These are phyloP conservation scores for Oopsacas minuta DNA, from an alignment of 37 sponge, comb jelly and placozoan species.

Conservation along the genomic window DNA sequence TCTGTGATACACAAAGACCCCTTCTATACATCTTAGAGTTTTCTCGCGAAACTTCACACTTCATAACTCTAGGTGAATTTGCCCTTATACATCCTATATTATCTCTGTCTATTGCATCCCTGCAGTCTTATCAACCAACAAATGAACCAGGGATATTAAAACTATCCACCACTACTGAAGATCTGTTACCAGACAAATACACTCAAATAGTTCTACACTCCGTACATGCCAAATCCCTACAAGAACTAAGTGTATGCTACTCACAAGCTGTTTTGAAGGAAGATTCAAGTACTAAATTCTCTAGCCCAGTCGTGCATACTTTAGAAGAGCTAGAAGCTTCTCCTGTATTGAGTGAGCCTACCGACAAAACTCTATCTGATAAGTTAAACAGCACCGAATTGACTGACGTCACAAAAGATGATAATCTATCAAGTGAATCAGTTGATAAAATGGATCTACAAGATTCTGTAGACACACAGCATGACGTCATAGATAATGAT, in stretches of 20 bases:
- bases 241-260: constrained; percentile 9
- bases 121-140: neutral
- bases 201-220: neutral
- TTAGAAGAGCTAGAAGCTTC: neutral
- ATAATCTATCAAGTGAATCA: neutral
- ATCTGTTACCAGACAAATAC: neutral
- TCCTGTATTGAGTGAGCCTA: neutral
- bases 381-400: neutral
- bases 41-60: constrained; percentile 11
- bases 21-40: neutral
- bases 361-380: neutral
- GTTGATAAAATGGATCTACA: neutral
- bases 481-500: neutral
- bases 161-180: neutral
- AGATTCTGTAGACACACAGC: neutral
- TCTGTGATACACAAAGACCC: neutral
- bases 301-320: neutral
- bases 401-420: neutral
- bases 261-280: neutral
- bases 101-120: neutral
- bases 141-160: neutral
- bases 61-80: neutral
- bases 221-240: neutral
- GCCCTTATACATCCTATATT: neutral
- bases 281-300: neutral